These are phyloP conservation scores for Cheirogaleus medius DNA, from an alignment of 2,113 vertebrate genomes.

Conservation along the genomic window DNA sequence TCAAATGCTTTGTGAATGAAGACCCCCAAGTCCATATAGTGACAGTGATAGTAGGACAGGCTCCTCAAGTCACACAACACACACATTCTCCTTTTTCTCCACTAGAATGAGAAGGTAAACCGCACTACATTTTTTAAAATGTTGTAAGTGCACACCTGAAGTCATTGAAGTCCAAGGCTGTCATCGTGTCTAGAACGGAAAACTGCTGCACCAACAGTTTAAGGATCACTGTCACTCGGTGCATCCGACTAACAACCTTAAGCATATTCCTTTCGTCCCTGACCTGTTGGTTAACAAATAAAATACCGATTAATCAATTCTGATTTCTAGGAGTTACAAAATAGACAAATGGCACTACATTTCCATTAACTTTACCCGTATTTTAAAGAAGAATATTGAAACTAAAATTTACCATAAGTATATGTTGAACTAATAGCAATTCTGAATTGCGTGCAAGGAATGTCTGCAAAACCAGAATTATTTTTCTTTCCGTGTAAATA, in stretches of 20 bases:
- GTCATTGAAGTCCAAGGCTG: slow-evolving; percentile 95
- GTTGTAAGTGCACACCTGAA: slow-evolving; percentile 88
- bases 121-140: neutral
- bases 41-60: too few species aligned
- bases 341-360: neutral
- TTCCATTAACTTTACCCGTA: neutral
- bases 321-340: neutral
- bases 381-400: neutral
- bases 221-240: slow-evolving; percentile 93
- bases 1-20: neutral
- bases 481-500: neutral
- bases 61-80: neutral
- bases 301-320: neutral
- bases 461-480: neutral
- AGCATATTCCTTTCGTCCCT: slow-evolving; percentile 97
- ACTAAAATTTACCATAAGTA: neutral
- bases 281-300: slow-evolving; percentile 84
- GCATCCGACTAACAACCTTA: slow-evolving; percentile 93
- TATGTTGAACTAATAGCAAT: neutral
- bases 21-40: neutral
- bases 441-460: neutral
- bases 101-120: neutral
- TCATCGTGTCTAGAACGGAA: slow-evolving; percentile 96
- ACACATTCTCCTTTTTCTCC: neutral
- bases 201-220: slow-evolving; percentile 95